phyloP scores from a whole-genome alignment of 2,113 vertebrate species.

The Menidia beryllina region DNA sequence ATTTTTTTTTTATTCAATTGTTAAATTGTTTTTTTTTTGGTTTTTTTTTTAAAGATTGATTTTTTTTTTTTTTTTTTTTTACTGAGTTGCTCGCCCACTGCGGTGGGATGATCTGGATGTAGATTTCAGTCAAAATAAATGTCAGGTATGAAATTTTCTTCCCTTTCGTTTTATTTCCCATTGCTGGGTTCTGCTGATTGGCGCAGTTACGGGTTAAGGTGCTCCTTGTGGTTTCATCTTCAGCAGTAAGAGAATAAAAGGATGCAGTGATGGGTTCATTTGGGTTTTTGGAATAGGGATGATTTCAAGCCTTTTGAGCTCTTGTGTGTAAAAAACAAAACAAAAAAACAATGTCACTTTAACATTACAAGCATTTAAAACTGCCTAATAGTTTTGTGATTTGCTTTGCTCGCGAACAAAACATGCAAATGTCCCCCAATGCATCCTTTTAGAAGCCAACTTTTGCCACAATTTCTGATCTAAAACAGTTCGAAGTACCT shows the following conservation, averaged over 20 bases:
- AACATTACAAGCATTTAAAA: too few species aligned
- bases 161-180: not conserved
- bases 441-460: not conserved
- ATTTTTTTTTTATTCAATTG: conserved; percentile 22
- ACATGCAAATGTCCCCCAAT: too few species aligned
- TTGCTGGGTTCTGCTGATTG: conserved; percentile 16
- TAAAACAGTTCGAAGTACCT: not conserved
- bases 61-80: conserved; percentile 15
- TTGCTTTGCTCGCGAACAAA: too few species aligned
- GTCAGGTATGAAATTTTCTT: not conserved
- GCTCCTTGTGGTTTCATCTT: not conserved
- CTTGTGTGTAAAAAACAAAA: too few species aligned
- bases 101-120: conserved; percentile 13
- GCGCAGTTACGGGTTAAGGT: too few species aligned
- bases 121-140: conserved; percentile 39
- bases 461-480: not conserved
- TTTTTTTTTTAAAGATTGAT: conserved; percentile 32
- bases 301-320: too few species aligned
- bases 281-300: too few species aligned
- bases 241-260: not conserved
- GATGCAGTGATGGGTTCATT: too few species aligned
- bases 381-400: too few species aligned
- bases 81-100: conserved; percentile 23
- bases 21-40: conserved; percentile 23
- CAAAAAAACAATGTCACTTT: too few species aligned